phyloP scores from a whole-genome alignment of 2,888 invertebrate species.

The Troglohyphantes excavatus region DNA sequence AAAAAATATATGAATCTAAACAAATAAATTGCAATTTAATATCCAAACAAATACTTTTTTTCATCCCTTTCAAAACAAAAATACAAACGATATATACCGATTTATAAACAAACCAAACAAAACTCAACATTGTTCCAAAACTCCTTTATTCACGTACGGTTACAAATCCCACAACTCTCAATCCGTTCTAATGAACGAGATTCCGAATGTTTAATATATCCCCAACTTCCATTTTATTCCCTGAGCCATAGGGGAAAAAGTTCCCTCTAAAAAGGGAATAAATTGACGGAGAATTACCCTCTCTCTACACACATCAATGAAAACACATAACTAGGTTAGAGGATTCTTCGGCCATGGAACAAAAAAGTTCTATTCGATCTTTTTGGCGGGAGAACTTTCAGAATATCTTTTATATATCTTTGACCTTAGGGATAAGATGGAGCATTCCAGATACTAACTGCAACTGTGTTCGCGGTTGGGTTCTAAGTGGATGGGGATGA shows the following conservation, averaged over 20 bases:
- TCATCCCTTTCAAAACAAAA: too few relatives aligned
- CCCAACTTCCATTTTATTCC: neutral
- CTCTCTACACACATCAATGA: constrained; percentile 20
- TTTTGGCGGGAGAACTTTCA: neutral
- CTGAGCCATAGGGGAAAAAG: neutral
- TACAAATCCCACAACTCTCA: too few relatives aligned
- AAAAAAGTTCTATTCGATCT: neutral
- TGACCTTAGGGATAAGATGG: neutral
- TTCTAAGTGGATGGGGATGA: neutral
- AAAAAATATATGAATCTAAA: too few relatives aligned
- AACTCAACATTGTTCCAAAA: neutral
- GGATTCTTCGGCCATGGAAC: neutral
- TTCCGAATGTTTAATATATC: neutral
- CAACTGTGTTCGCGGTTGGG: neutral
- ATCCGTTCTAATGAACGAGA: constrained; percentile 31
- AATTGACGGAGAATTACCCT: constrained; percentile 38
- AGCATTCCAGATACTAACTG: neutral
- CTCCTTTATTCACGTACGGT: too few relatives aligned
- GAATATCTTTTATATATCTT: neutral
- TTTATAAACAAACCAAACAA: neutral
- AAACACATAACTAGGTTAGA: constrained; percentile 31
- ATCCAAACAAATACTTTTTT: too few relatives aligned
- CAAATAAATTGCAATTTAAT: too few relatives aligned
- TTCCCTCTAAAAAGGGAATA: constrained; percentile 22
- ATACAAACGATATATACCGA: too few relatives aligned